Evolutionary conservation across 2,888 invertebrate genomes (phyloP).

Genomic region (Laspeyria flexula): DNA sequence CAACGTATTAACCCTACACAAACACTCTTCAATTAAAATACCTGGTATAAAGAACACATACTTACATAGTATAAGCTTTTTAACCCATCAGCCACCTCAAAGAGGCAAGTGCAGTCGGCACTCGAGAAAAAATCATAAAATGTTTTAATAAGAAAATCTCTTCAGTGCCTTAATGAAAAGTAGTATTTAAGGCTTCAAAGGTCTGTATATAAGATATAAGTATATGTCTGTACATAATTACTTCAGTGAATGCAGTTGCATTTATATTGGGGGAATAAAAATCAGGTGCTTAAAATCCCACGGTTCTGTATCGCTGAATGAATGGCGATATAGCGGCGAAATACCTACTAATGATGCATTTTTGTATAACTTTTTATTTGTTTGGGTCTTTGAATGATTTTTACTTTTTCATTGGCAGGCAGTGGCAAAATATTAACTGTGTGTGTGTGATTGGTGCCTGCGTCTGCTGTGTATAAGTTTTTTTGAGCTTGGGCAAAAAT

Average conservation of each 20-base stretch:
- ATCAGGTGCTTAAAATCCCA: slow-evolving; percentile 6
- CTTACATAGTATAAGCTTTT: not conserved
- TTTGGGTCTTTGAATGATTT: no score
- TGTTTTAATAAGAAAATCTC: slow-evolving; percentile 35
- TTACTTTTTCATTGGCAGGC: no score
- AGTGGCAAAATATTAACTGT: no score
- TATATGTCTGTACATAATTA: slow-evolving; percentile 6
- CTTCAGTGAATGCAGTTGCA: slow-evolving; percentile 4
- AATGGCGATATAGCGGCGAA: not conserved
- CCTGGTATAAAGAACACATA: not conserved
- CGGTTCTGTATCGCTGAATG: not conserved
- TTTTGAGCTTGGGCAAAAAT: no score
- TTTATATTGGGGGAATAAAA: not conserved
- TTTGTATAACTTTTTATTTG: not conserved
- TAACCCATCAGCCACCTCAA: slow-evolving; percentile 12
- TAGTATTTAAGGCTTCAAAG: slow-evolving; percentile 24
- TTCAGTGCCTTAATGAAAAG: slow-evolving; percentile 51
- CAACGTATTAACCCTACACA: not conserved
- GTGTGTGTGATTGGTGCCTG: no score
- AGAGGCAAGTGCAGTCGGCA: slow-evolving; percentile 14
- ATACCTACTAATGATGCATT: not conserved
- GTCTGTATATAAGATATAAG: slow-evolving; percentile 4
- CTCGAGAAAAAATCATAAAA: slow-evolving; percentile 20
- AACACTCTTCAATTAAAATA: not conserved
- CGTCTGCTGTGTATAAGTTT: no score